Percentiles rank a stretch among this genome's conserved stretches.
phyloP scores from a whole-genome alignment of 1,140 invertebrate genomes.

The Thaumatotibia leucotreta region DNA sequence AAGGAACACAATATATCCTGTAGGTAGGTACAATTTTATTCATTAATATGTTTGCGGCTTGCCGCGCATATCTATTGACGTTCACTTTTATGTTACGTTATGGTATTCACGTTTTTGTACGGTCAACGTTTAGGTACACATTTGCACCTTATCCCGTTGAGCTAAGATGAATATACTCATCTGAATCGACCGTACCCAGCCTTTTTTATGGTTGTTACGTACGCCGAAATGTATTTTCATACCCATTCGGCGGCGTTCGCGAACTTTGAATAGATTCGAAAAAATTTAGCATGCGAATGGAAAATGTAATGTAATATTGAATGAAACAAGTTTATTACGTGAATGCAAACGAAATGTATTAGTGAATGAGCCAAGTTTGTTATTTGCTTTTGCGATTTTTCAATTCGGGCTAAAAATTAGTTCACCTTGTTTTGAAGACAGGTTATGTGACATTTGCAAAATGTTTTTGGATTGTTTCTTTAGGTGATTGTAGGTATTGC shows the following conservation, averaged over 20 bases:
- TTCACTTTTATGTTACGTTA: constrained; percentile 1
- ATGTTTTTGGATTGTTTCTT: background rate
- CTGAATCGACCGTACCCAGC: background rate
- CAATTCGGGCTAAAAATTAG: background rate
- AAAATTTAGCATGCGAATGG: background rate
- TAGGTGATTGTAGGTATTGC: no score
- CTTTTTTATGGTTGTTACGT: background rate
- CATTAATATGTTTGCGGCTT: constrained; percentile 1
- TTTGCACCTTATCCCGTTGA: background rate
- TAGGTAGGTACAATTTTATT: no score
- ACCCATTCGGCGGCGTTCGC: background rate
- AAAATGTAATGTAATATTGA: background rate
- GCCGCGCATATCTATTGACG: background rate
- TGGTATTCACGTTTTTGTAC: background rate
- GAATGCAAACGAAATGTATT: background rate
- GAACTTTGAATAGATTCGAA: background rate
- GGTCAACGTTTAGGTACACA: background rate
- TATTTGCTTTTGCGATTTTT: background rate
- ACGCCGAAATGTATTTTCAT: background rate
- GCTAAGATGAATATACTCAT: background rate
- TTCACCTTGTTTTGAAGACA: background rate
- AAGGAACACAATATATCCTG: background rate
- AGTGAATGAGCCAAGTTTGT: background rate
- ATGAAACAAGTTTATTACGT: background rate
- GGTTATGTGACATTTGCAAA: background rate